Conservation (phyloP, 1,140 invertebrate genomes). For the Tetragnatha versicolor region DNA sequence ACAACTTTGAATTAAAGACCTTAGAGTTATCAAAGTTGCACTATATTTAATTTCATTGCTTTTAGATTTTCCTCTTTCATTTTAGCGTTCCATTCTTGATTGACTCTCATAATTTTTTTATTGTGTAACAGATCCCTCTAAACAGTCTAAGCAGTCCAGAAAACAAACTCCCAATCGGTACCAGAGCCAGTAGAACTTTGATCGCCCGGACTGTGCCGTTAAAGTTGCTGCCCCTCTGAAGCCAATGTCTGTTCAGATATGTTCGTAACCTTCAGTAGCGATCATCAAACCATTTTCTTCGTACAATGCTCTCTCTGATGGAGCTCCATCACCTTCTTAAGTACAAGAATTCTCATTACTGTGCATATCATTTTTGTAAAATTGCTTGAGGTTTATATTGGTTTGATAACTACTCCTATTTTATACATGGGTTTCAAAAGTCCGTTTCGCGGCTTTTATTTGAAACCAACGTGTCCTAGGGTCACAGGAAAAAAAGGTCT, state of each 20-base stretch:
- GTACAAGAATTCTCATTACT: conserved; percentile 53
- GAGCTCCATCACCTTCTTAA: conserved; percentile 49
- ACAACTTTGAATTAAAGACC: too few species aligned
- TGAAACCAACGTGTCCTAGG: too few species aligned
- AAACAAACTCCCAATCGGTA: conserved; percentile 20
- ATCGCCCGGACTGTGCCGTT: conserved; percentile 27
- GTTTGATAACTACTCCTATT: conserved; percentile 45
- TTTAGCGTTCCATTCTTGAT: too few species aligned
- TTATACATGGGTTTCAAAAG: too few species aligned
- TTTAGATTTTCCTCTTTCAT: too few species aligned
- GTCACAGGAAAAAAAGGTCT: too few species aligned
- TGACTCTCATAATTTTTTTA: too few species aligned
- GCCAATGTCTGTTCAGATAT: conserved; percentile 43
- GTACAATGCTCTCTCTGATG: neutral
- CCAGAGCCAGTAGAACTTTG: conserved; percentile 13
- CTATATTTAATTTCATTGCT: too few species aligned
- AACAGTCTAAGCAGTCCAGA: conserved; percentile 26
- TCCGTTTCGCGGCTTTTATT: too few species aligned
- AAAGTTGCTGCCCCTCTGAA: conserved; percentile 24
- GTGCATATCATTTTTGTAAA: conserved; percentile 40
- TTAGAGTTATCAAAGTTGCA: too few species aligned
- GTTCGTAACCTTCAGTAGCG: conserved; percentile 10
- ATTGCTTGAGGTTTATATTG: conserved; percentile 11
- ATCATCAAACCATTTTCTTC: neutral
- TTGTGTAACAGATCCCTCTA: conserved; percentile 31